A percentile compares a stretch with the other conserved stretches of the same genome.
phyloP scores from a whole-genome alignment of 2,113 vertebrate species.

The Sterna hirundo region DNA sequence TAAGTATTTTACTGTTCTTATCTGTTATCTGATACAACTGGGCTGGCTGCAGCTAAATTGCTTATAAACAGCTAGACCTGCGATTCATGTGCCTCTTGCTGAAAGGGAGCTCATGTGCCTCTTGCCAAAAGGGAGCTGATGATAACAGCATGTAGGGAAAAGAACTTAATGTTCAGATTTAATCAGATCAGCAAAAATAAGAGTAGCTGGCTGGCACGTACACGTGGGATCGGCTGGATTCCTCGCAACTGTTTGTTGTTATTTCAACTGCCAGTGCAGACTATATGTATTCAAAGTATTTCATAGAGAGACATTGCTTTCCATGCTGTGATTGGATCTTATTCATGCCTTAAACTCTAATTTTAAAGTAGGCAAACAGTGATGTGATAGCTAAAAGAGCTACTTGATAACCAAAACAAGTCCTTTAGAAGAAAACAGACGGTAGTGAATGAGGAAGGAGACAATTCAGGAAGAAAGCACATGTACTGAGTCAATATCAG shows the following conservation, averaged over 20 bases:
- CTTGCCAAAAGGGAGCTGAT: background rate
- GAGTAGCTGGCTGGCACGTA: background rate
- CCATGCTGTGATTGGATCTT: background rate
- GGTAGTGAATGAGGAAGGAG: background rate
- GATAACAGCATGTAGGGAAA: background rate
- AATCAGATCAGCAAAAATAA: slow-evolving; percentile 14
- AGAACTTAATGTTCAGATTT: slow-evolving; percentile 45
- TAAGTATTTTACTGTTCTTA: slow-evolving; percentile 10
- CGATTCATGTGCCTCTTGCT: background rate
- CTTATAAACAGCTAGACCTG: background rate
- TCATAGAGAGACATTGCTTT: background rate
- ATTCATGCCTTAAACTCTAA: background rate
- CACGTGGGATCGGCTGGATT: background rate
- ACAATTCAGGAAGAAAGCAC: background rate
- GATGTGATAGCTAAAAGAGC: background rate
- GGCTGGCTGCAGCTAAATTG: background rate
- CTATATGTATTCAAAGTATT: background rate
- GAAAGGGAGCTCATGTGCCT: background rate
- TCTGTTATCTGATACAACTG: background rate
- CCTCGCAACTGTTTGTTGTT: background rate
- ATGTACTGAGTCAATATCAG: rapidly evolving
- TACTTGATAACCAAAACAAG: background rate
- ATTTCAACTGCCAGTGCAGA: background rate
- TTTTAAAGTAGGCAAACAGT: background rate
- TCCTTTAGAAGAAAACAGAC: background rate